Evolutionary conservation across 2,113 vertebrate genomes (phyloP).

Genomic region (Cyanoderma ruficeps): DNA sequence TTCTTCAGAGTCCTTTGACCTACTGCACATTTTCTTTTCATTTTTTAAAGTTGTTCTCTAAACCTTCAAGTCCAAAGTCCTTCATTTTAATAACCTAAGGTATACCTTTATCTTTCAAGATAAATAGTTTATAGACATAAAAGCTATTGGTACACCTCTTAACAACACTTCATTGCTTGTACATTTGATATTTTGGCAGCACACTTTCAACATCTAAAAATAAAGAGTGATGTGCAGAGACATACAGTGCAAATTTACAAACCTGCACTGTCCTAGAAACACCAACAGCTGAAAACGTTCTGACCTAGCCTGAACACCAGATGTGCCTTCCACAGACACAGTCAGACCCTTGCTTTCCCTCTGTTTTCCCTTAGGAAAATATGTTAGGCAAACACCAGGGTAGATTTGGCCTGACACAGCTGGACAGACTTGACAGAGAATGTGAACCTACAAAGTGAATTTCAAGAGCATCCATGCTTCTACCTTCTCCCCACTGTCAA

Average conservation of each 20-base stretch:
- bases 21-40: background rate
- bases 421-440: background rate
- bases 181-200: background rate
- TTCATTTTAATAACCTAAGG: background rate
- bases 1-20: background rate
- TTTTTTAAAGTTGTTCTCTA: background rate
- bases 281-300: background rate
- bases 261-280: background rate
- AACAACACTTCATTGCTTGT: background rate
- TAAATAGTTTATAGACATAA: background rate
- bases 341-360: background rate
- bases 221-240: background rate
- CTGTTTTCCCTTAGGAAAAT: background rate
- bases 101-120: background rate
- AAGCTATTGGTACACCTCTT: background rate
- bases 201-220: background rate
- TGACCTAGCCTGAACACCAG: background rate
- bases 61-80: background rate
- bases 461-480: background rate
- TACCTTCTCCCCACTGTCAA: background rate
- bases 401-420: background rate
- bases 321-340: background rate
- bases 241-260: background rate
- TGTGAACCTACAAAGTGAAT: background rate
- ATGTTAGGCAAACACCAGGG: background rate